These are phyloP conservation scores for Xiphorhynchus erythropygius DNA, from an alignment of 2,797 vertebrate species.

Conservation along the genomic window DNA sequence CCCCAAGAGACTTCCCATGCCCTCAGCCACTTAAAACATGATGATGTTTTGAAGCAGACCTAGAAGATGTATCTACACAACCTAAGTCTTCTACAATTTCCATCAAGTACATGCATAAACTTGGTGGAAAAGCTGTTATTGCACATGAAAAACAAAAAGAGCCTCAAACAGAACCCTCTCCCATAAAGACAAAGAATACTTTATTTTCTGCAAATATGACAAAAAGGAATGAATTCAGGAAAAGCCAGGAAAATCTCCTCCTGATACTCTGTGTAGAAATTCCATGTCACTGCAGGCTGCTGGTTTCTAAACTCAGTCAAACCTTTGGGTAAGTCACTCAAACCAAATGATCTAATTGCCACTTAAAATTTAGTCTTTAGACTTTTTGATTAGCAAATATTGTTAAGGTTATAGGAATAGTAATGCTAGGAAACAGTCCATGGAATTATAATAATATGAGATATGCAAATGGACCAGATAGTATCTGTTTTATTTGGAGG, in stretches of 20 bases:
- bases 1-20: neutral
- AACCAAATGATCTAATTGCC: neutral
- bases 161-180: neutral
- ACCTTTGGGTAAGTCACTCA: neutral
- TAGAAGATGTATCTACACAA: neutral
- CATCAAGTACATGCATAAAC: accelerated
- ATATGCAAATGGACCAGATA: neutral
- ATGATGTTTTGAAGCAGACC: neutral
- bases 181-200: neutral
- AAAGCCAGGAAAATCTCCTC: neutral
- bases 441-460: neutral
- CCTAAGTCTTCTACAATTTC: neutral
- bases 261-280: neutral
- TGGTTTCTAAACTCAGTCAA: neutral
- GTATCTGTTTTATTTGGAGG: neutral
- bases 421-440: neutral
- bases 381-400: neutral
- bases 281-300: neutral
- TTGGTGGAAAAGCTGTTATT: neutral
- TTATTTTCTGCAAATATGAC: neutral
- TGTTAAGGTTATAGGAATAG: neutral
- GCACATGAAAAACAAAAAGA: accelerated
- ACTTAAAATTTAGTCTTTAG: neutral
- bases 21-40: neutral
- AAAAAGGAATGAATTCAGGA: neutral